phyloP scores from a whole-genome alignment of 2,797 vertebrate species.

The Mormyrus hasselquistii region DNA sequence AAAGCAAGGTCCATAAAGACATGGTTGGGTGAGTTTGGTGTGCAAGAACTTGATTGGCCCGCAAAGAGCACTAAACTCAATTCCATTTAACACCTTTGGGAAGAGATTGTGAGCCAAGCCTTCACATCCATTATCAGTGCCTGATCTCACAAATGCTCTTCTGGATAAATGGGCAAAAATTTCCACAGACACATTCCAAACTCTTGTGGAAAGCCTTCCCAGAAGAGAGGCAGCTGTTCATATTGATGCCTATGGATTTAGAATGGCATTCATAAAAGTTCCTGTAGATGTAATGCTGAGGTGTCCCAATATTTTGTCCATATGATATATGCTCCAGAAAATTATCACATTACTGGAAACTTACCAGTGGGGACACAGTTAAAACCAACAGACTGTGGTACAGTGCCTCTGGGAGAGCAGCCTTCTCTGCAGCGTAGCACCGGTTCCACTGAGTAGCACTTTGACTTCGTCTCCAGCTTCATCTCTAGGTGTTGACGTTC shows the following conservation, averaged over 20 bases:
- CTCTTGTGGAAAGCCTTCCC: neutral
- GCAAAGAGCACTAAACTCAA: neutral
- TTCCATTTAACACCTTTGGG: neutral
- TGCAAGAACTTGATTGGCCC: neutral
- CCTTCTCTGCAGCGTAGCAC: slow-evolving; percentile 18
- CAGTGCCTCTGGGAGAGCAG: slow-evolving; percentile 16
- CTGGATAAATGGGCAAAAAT: neutral
- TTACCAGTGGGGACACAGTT: slow-evolving; percentile 22
- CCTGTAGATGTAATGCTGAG: neutral
- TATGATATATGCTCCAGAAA: neutral
- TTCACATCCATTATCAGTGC: neutral
- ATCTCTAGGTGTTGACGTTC: slow-evolving; percentile 2
- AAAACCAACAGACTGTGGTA: neutral
- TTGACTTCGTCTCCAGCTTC: neutral
- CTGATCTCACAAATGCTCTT: neutral
- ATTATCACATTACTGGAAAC: neutral
- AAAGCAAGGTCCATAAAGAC: neutral
- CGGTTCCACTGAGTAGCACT: slow-evolving; percentile 22
- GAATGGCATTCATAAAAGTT: neutral
- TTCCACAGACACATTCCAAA: neutral
- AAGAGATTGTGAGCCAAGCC: neutral
- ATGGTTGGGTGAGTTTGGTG: neutral
- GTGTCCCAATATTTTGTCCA: neutral
- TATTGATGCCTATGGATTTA: neutral
- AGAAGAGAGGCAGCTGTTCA: neutral